phyloP scores from a whole-genome alignment of 2,888 invertebrate genomes.

The Molanna angustata region DNA sequence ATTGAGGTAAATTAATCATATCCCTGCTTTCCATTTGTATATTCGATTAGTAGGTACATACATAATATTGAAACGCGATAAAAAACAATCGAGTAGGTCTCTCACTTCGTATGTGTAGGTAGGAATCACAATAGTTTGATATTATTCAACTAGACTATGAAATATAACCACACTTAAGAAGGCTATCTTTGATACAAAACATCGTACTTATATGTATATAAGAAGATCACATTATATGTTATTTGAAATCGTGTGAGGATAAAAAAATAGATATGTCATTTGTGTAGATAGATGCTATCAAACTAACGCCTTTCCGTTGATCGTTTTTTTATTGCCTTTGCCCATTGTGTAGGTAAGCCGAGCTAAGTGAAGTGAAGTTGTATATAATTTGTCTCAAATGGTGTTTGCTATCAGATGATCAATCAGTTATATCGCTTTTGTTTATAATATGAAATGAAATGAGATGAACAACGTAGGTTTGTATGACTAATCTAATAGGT shows the following conservation, averaged over 20 bases:
- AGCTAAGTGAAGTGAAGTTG: slow-evolving; percentile 12
- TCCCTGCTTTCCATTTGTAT: too few relatives aligned
- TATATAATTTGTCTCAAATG: slow-evolving; percentile 14
- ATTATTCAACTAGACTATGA: slow-evolving; percentile 5
- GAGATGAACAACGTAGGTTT: too few relatives aligned
- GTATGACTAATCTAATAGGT: too few relatives aligned
- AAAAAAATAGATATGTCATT: slow-evolving; percentile 33
- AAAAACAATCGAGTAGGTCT: too few relatives aligned
- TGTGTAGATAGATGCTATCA: slow-evolving; percentile 29
- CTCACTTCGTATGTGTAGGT: too few relatives aligned
- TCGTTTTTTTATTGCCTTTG: too few relatives aligned
- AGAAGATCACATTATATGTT: too few relatives aligned
- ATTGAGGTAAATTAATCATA: too few relatives aligned
- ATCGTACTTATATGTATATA: too few relatives aligned
- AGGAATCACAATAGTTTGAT: not conserved
- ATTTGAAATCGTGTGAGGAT: slow-evolving; percentile 11
- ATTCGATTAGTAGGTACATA: too few relatives aligned
- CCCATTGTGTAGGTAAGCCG: slow-evolving; percentile 22
- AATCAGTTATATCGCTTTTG: slow-evolving; percentile 10
- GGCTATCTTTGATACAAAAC: slow-evolving; percentile 24
- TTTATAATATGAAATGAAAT: not conserved
- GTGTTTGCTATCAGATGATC: slow-evolving; percentile 23
- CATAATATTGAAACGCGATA: too few relatives aligned
- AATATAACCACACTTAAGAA: slow-evolving; percentile 22
- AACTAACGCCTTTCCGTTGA: slow-evolving; percentile 25